phyloP scores from a whole-genome alignment of 2,888 invertebrate species.

The Yponomeuta plumbellus region DNA sequence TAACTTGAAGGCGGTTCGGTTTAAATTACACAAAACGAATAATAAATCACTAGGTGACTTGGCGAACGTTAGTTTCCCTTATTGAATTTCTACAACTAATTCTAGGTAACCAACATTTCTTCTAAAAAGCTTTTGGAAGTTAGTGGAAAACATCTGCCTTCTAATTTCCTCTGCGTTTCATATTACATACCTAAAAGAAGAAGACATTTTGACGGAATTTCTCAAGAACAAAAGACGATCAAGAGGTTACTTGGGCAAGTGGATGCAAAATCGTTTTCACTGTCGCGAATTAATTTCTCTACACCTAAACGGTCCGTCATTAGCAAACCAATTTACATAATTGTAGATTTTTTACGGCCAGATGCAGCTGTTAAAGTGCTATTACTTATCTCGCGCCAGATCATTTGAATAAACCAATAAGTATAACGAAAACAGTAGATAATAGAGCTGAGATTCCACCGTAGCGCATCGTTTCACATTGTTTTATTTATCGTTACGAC shows the following conservation, averaged over 20 bases:
- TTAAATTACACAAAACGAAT: too few relatives aligned
- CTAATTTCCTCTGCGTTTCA: too few relatives aligned
- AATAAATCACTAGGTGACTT: too few relatives aligned
- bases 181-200: too few relatives aligned
- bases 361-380: conserved; percentile 1
- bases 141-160: too few relatives aligned
- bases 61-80: too few relatives aligned
- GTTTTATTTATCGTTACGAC: conserved; percentile 33
- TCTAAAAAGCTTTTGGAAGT: too few relatives aligned
- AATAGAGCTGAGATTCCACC: conserved; percentile 21
- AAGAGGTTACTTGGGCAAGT: neutral
- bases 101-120: too few relatives aligned
- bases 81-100: too few relatives aligned
- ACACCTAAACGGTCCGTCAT: neutral
- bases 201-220: too few relatives aligned
- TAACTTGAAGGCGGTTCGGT: too few relatives aligned
- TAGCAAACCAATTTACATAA: conserved; percentile 9
- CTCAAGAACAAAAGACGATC: neutral
- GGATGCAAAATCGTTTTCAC: neutral
- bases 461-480: conserved; percentile 34
- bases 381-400: neutral
- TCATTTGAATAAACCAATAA: conserved; percentile 2
- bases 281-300: neutral
- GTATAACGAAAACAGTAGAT: conserved; percentile 11
- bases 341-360: conserved; percentile 8